Percentiles rank a stretch among this genome's conserved stretches.
phyloP scores from a whole-genome alignment of 2,113 vertebrate genomes.

The Nicator chloris region DNA sequence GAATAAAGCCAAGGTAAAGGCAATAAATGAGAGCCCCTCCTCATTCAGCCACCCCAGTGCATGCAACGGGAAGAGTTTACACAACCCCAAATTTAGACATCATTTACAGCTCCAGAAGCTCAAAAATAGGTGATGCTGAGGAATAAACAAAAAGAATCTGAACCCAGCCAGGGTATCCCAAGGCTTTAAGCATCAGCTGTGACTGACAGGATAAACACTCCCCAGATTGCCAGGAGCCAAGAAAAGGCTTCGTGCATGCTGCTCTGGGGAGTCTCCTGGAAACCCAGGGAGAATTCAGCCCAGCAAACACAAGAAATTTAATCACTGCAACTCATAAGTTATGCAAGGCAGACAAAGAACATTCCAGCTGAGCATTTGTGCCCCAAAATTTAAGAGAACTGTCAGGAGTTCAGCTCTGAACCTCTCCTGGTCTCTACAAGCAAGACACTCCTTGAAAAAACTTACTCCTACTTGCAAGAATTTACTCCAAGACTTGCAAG shows the following conservation, averaged over 20 bases:
- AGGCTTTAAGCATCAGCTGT: slow-evolving; percentile 13
- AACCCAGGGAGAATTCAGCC: slow-evolving; percentile 2
- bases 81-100: neutral
- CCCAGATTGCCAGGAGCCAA: neutral
- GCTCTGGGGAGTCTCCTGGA: neutral
- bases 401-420: neutral
- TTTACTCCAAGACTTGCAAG: neutral
- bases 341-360: neutral
- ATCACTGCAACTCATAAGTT: neutral
- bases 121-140: neutral
- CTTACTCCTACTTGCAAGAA: neutral
- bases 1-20: neutral
- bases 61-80: accelerated
- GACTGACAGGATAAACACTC: neutral
- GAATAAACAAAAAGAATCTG: neutral
- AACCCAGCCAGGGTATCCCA: neutral
- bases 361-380: neutral
- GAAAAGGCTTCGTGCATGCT: neutral
- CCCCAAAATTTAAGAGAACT: neutral
- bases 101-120: neutral
- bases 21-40: neutral
- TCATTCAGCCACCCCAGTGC: neutral
- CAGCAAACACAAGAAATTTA: neutral
- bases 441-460: neutral
- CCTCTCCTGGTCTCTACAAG: neutral